Percentiles rank a stretch among this genome's conserved stretches.
These are phyloP conservation scores for Meloidogyne floridensis DNA, from an alignment of 1,140 invertebrate species.

Conservation along the genomic window DNA sequence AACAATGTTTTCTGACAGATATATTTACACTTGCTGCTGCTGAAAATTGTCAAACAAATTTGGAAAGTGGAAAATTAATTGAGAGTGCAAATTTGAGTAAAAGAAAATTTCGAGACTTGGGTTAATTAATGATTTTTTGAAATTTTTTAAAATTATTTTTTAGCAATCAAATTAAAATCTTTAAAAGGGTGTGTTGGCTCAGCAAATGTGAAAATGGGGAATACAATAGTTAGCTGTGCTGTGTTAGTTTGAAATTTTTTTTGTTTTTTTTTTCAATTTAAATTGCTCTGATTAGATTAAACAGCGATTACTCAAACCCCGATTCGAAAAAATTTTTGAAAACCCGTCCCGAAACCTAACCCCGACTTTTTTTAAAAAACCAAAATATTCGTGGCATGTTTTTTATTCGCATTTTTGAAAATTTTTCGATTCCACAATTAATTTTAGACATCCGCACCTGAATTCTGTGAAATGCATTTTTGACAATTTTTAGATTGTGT, in stretches of 20 bases:
- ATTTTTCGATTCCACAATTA: too few species aligned
- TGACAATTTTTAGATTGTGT: too few species aligned
- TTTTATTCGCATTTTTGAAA: too few species aligned
- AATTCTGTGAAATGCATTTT: too few species aligned
- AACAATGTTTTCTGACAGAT: neutral
- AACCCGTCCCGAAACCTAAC: too few species aligned
- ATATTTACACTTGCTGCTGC: neutral
- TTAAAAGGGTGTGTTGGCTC: slow-evolving; percentile 35
- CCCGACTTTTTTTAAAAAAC: too few species aligned
- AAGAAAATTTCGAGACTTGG: slow-evolving; percentile 10
- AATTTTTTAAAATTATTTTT: slow-evolving; percentile 30
- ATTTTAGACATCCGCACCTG: too few species aligned
- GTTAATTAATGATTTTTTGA: neutral
- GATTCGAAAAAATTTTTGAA: too few species aligned
- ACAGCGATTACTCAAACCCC: too few species aligned
- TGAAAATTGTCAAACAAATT: neutral
- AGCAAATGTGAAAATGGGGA: slow-evolving; percentile 53
- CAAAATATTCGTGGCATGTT: too few species aligned
- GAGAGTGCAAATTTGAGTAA: neutral
- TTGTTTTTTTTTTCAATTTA: too few species aligned
- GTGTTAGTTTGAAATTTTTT: slow-evolving; percentile 34
- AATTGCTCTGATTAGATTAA: too few species aligned
- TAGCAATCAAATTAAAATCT: slow-evolving; percentile 41
- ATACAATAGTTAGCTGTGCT: slow-evolving; percentile 49
- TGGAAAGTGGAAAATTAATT: neutral